phyloP scores from a whole-genome alignment of 2,113 vertebrate genomes.

The Tauraco erythrolophus region DNA sequence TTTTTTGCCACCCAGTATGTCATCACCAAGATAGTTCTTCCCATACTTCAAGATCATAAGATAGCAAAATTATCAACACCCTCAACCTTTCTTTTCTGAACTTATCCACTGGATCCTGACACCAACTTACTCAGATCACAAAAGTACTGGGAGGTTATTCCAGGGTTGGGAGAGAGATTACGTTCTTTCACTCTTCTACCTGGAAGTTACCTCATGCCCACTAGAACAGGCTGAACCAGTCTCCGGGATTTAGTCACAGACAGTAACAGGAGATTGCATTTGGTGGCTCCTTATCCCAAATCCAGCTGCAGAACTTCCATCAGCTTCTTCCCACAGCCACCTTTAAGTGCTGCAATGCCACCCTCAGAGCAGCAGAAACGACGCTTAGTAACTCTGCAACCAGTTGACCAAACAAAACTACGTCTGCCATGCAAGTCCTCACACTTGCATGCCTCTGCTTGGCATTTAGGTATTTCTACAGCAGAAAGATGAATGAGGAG shows the following conservation, averaged over 20 bases:
- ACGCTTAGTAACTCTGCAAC: neutral
- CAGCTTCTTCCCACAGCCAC: neutral
- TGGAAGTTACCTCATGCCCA: neutral
- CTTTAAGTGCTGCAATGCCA: neutral
- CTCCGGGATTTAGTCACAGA: neutral
- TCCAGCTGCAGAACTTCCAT: neutral
- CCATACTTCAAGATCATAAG: neutral
- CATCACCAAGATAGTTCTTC: neutral
- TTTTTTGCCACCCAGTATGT: neutral
- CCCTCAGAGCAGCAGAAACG: neutral
- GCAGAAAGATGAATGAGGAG: neutral
- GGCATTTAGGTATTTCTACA: neutral
- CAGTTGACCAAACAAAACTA: neutral
- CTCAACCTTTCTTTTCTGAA: neutral
- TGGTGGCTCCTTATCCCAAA: neutral
- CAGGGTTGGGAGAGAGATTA: neutral
- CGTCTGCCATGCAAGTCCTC: rapidly evolving
- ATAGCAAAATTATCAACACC: neutral
- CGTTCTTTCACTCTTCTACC: neutral
- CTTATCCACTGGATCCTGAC: neutral
- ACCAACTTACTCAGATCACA: neutral
- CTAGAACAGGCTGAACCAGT: neutral
- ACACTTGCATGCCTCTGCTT: neutral
- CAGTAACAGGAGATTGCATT: rapidly evolving
- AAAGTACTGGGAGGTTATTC: neutral